Percentiles rank a stretch among this genome's conserved stretches.
Evolutionary conservation across 1,140 invertebrate genomes (phyloP).

Genomic region (Achatina immaculata): DNA sequence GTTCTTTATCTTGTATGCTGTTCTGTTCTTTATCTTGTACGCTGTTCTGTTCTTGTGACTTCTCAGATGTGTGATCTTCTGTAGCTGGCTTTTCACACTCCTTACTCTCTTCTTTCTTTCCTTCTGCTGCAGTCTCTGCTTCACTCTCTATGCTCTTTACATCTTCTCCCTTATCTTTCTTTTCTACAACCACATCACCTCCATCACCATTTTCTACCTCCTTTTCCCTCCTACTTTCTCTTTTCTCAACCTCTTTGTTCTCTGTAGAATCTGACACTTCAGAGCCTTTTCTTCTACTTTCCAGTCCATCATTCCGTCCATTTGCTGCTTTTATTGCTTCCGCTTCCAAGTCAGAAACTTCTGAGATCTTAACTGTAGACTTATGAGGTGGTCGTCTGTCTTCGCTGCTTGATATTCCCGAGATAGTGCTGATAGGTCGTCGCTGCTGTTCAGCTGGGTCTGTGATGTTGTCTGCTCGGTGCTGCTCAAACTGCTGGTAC

Average conservation of each 20-base stretch:
- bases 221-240: not conserved
- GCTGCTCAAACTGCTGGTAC: conserved; percentile 96
- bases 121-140: conserved; percentile 1
- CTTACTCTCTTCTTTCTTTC: conserved; percentile 16
- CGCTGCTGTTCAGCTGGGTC: conserved; percentile 92
- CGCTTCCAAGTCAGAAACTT: conserved; percentile 53
- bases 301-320: not conserved
- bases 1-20: conserved; percentile 28
- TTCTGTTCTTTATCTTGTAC: conserved; percentile 21
- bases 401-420: conserved; percentile 74
- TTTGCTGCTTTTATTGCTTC: conserved; percentile 23
- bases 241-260: conserved; percentile 23
- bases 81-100: conserved; percentile 12
- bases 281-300: not conserved
- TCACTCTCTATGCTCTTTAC: conserved; percentile 30
- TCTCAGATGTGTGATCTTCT: conserved; percentile 24
- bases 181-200: conserved; percentile 19
- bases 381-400: conserved; percentile 51
- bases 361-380: conserved; percentile 62
- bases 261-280: not conserved
- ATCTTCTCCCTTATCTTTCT: conserved; percentile 28
- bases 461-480: conserved; percentile 92
- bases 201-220: not conserved
- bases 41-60: conserved; percentile 30
- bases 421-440: conserved; percentile 94